phyloP scores from a whole-genome alignment of 2,113 vertebrate species.

The Chrysochloris asiatica region DNA sequence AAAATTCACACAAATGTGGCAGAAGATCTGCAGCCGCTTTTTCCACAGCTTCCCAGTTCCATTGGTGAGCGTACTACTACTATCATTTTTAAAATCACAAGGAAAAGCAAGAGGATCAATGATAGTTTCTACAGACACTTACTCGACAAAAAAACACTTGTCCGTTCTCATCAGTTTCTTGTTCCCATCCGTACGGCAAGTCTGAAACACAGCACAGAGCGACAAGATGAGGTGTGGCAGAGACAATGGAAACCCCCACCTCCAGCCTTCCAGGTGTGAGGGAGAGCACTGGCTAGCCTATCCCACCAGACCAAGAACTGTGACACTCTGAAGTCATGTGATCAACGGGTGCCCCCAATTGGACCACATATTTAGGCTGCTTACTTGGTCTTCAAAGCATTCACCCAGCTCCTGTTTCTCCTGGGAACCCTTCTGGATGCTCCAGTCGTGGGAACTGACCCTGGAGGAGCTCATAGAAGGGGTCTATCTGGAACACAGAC shows the following conservation, averaged over 20 bases:
- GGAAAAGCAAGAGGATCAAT: not conserved
- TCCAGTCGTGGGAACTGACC: not conserved
- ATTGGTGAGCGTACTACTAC: too few species aligned
- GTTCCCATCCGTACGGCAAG: constrained; percentile 98
- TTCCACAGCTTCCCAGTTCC: too few species aligned
- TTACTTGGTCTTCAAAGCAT: not conserved
- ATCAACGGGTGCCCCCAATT: too few species aligned
- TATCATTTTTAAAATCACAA: too few species aligned
- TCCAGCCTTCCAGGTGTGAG: not conserved
- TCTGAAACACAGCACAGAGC: constrained; percentile 83
- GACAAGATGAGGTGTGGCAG: not conserved
- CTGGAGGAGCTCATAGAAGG: not conserved
- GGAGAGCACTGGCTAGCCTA: not conserved
- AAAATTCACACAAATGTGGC: too few species aligned
- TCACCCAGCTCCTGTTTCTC: not conserved
- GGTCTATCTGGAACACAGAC: rapidly evolving
- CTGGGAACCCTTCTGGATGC: too few species aligned
- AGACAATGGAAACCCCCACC: not conserved
- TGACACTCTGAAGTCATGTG: too few species aligned
- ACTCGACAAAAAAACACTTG: constrained; percentile 97
- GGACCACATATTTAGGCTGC: not conserved
- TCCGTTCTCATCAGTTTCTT: constrained; percentile 95
- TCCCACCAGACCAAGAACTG: not conserved
- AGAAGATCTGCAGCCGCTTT: too few species aligned
- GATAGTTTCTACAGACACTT: constrained; percentile 82